Evolutionary conservation across 92 coral and sea anemone genomes (phyloP), one percentile per base, ranked within the genome.

Genomic region (Porites rus): DNA sequence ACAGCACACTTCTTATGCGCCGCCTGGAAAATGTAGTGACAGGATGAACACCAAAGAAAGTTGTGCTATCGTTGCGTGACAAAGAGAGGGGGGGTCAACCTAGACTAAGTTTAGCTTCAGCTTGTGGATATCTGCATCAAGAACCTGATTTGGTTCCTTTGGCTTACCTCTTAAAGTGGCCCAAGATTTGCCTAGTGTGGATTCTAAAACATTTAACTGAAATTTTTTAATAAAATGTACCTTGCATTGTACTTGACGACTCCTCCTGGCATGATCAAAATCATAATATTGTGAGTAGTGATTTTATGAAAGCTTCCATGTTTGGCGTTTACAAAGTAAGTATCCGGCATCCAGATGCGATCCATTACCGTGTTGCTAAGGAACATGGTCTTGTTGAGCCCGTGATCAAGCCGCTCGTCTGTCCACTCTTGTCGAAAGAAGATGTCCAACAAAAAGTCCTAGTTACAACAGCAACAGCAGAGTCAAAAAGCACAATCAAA

Each of bases 291-390:
- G 65, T 97, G 93, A 17, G 95, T 95, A 6, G 98, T 97, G 66
- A 97, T 97, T 75, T 89, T 92, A 72, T 97, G 99, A 74, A 97
- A 97, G 61, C 92, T 92, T 76, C 99, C 98, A 10, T 95, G 88
- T 71, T 97, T 97, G 12, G 99, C 98, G 70, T 97, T 97, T 25
- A 95, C 98, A 79, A 97, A 97, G 79, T 97, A 97, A 59, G 99
- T 90, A 70, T 97, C 99, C 19, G 99, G 99, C 94, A 95, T 87
- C 99, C 99, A 97, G 51, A 97, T 93, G 22, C 90, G 89, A 14
- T 96, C 95, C 89, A 95, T 90, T 72, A 93, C 98, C 10, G 96
- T 95, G 90, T 90, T 92, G 72, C 98, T 93, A 8, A 97, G 93
- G 22, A 93, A 91, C 90, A 97, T 89, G 67, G 98, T 93, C 17